Evolutionary conservation across 1,140 invertebrate genomes (phyloP), one percentile per base, ranked within the genome.

Genomic region (Danaus melanippus): DNA sequence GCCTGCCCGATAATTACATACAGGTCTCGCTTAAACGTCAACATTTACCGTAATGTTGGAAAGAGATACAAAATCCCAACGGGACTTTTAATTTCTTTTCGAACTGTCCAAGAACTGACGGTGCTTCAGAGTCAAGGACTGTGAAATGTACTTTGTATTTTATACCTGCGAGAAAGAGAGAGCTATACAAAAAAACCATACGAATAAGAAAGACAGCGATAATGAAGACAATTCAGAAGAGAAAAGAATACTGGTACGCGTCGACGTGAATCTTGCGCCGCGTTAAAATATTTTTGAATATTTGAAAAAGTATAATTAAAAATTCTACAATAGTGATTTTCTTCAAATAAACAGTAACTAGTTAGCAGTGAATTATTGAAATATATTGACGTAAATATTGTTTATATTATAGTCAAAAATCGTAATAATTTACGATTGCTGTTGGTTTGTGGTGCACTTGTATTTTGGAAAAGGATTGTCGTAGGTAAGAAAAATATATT

Each of bases 111-210:
- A 65, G 64, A 71, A 53, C 58, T 50, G 63, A 32, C 21, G 2
- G 21, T 32, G 21, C 21, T 65, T 71, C 70, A 73, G 53, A 78
- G 76, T 84, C 76, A 84, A 84, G 80, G 77, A 78, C 79, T 32
- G 21, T 32, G 21, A 79, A 69, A 70, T 73, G 78, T 69, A 76
- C 75, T 70, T 51, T 55, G 52, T 56, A 71, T 76, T 70, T 64
- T 60, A 67, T 68, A 62, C 21, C 53, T 52, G 64, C 45, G 52
- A 56, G 56, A 76, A 53, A 45, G 65, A 73, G 70, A 77, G 46
- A 52, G 57, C 44, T 32, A 32, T 32, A 32, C 21, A 32, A 32
- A 32, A n/a, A 32, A 32, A 12, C 46, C 56, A 71, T 67, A 69
- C 40, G 50, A 51, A 40, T 46, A 67, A 78, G 46, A 58, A 58